Percentiles rank a stretch among this genome's conserved stretches.
Conservation (phyloP, 2,797 vertebrate species). For the Poecilia picta region DNA sequence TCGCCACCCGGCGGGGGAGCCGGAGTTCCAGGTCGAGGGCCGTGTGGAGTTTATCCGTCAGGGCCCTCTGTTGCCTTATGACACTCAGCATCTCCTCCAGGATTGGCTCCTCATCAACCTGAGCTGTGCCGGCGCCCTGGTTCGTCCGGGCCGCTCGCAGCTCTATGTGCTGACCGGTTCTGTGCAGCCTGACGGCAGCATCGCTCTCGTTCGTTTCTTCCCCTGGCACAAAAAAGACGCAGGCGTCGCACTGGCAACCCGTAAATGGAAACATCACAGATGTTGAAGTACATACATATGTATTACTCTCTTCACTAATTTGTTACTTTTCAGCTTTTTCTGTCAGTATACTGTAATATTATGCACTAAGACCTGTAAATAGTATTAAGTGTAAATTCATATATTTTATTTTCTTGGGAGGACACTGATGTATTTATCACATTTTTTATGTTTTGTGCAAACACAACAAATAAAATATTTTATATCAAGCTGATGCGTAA, state of each 20-base stretch:
- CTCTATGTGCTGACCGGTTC: constrained; percentile 86
- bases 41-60: constrained; percentile 86
- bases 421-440: constrained; percentile 75
- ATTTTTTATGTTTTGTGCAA: constrained; percentile 37
- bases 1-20: constrained; percentile 68
- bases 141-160: constrained; percentile 77
- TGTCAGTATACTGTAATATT: constrained; percentile 59
- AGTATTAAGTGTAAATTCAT: constrained; percentile 70
- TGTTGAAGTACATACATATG: constrained; percentile 72
- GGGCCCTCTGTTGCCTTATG: constrained; percentile 85
- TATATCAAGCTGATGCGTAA: background rate
- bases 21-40: constrained; percentile 84
- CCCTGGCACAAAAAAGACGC: constrained; percentile 87
- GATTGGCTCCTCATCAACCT: constrained; percentile 91
- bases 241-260: constrained; percentile 81
- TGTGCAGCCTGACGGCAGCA: constrained; percentile 71
- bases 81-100: constrained; percentile 85
- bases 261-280: constrained; percentile 89
- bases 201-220: constrained; percentile 82
- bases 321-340: constrained; percentile 35
- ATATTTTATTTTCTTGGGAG: constrained; percentile 72
- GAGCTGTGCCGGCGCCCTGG: constrained; percentile 79
- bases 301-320: constrained; percentile 26
- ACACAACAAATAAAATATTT: constrained; percentile 59
- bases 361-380: constrained; percentile 82